Base-by-base conservation (phyloP, 2,113 vertebrate genomes). In the Marcusenius ussheri region DNA sequence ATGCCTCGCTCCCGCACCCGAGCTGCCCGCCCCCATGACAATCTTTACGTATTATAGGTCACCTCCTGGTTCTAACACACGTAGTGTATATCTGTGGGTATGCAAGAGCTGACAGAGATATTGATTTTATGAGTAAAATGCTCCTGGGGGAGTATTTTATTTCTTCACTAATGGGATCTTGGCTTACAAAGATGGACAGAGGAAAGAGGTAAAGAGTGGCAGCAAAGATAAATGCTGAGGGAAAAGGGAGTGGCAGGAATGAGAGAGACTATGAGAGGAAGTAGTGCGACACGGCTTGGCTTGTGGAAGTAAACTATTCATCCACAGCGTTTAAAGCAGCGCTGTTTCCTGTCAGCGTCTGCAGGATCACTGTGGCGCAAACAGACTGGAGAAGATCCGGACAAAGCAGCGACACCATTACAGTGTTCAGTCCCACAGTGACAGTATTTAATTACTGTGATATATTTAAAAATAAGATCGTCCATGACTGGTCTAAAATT, bases 111-210 rank as follows among this genome's bases (percentile, higher is more conserved):
- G 88, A 87, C 10, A 86, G 83, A 86, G 83, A 86, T 70, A 89
- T 92, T 90, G 92, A 90, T 92, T 24, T 88, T 90, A 19, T 53
- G 50, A 53, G 50, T 45, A n/a, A 92, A 77, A 91, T 47, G 39
- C 74, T 62, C 87, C 56, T 27, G 80, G 58, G 49, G 87, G 66
- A 24, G 70, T 84, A 42, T 58, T 90, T 89, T 89, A 83, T 90
- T 91, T 53, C 31, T 89, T 62, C 88, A 88, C 80, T 92, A 90
- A 92, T 91, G 89, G 92, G 90, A 92, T 90, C 83, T 88, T 17
- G 56, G 56, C 80, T 84, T 88, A 9, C 35, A 8, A 49, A 70
- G 53, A 84, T 5, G 87, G 83, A 27, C 49, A 80, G 90, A 74
- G 70, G 66, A 49, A 58, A 17, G 15, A 58, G 84, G 27, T 24